Evolutionary conservation across 2,113 vertebrate genomes (phyloP), one percentile per base, ranked within the genome.

Genomic region (Cynoglossus semilaevis): DNA sequence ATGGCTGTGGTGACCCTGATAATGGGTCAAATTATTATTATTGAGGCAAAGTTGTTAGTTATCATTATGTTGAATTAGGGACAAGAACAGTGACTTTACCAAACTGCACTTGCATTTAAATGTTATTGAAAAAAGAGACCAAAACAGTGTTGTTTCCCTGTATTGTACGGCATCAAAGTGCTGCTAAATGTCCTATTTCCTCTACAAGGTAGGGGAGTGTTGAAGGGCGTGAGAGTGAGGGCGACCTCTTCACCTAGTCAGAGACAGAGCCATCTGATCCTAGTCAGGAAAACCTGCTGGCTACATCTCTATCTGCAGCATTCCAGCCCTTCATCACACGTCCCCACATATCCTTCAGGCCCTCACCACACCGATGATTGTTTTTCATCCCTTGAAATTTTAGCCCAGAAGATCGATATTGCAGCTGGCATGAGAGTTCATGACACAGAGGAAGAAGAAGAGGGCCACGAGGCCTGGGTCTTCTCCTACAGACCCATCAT

Each of bases 351-450:
- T 69, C 73, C 70, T 58, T 42, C 12, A 11, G 77, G 58, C 66
- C 69, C 64, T 38, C 15, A 12, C 59, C 84, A 80, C 88, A 87
- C 76, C 51, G 38, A 22, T 51, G 86, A 89, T 92, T 82, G 78
- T 87, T 90, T 92, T 91, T 88, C 88, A 86, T 62, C 70, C 68
- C 79, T 83, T 88, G 89, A 87, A 91, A 91, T 79, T 75, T 71
- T 67, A 91, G 59, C 80, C 60, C 9, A 51, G 59, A 73, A 85
- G 88, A 88, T 90, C 85, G 88, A 80, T 87, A 85, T 77, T 86
- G 79, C 88, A 90, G 89, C 87, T 90, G 88, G 85, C 48, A 54
- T 54, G 58, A 80, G 50, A 47, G 41, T 36, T 72, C 49, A 52
- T 61, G 61, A 52, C 53, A 45, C 48, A 19, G 47, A 63, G 53